Percentiles rank a stretch among this genome's conserved stretches.
Conservation (phyloP, 1,140 invertebrate genomes). For the Trialeurodes vaporariorum region DNA sequence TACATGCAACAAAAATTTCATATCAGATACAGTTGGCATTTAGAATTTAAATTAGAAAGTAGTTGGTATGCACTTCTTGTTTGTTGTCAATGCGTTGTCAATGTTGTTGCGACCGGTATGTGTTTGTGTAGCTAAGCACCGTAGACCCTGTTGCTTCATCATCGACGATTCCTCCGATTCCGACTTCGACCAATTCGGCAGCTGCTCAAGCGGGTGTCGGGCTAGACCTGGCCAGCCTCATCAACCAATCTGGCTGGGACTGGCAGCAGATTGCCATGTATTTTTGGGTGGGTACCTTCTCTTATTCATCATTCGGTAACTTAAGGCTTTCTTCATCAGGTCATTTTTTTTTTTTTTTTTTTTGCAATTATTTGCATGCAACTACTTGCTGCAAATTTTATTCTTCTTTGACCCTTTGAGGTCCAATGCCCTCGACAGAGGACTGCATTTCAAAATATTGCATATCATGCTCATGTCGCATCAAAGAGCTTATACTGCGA, state of each 20-base stretch:
- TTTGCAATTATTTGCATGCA: too few species aligned
- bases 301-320: too few species aligned
- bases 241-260: conserved; percentile 41
- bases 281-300: conserved; percentile 55
- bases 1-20: too few species aligned
- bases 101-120: background rate
- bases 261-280: conserved; percentile 60
- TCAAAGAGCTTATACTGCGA: too few species aligned
- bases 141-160: conserved; percentile 1
- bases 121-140: conserved; percentile 1
- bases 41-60: background rate
- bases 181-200: background rate
- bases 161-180: background rate
- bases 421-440: too few species aligned
- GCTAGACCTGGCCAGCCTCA: conserved; percentile 22
- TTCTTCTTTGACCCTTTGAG: too few species aligned
- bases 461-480: too few species aligned
- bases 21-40: too few species aligned
- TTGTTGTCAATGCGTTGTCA: conserved; percentile 6
- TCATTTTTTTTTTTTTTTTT: conserved; percentile 3
- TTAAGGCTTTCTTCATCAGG: background rate
- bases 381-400: too few species aligned
- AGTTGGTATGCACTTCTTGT: background rate
- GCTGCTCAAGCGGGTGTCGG: background rate
- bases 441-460: too few species aligned